Conservation (phyloP, 2,888 invertebrate species). For the Agriopis leucophaearia region DNA sequence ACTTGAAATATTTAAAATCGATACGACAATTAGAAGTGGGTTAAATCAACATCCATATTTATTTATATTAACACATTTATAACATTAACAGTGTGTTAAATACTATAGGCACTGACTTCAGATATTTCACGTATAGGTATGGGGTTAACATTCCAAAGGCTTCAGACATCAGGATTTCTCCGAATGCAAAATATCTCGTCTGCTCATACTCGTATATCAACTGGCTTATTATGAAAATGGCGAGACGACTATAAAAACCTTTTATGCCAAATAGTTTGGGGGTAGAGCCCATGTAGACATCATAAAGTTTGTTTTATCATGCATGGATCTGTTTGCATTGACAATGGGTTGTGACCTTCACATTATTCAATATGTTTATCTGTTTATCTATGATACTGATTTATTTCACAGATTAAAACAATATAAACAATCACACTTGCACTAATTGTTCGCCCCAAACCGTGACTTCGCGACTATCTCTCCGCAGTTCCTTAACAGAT, state of each 20-base stretch:
- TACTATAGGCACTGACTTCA: too few species aligned
- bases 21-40: too few species aligned
- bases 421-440: too few species aligned
- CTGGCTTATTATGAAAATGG: conserved; percentile 51
- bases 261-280: conserved; percentile 65
- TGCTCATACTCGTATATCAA: conserved; percentile 39
- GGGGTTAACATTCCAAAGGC: background rate
- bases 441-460: too few species aligned
- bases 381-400: too few species aligned
- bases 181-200: background rate
- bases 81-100: background rate
- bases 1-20: too few species aligned
- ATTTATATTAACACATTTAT: too few species aligned
- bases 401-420: too few species aligned
- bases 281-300: conserved; percentile 52
- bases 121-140: background rate
- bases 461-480: too few species aligned
- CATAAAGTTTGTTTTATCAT: conserved; percentile 62
- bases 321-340: conserved; percentile 48
- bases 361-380: conserved; percentile 38
- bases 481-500: too few species aligned
- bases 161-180: conserved; percentile 5
- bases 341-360: conserved; percentile 51
- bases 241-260: conserved; percentile 53
- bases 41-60: too few species aligned